Base-by-base conservation (phyloP, 2,113 vertebrate genomes). In the Pantherophis guttatus region DNA sequence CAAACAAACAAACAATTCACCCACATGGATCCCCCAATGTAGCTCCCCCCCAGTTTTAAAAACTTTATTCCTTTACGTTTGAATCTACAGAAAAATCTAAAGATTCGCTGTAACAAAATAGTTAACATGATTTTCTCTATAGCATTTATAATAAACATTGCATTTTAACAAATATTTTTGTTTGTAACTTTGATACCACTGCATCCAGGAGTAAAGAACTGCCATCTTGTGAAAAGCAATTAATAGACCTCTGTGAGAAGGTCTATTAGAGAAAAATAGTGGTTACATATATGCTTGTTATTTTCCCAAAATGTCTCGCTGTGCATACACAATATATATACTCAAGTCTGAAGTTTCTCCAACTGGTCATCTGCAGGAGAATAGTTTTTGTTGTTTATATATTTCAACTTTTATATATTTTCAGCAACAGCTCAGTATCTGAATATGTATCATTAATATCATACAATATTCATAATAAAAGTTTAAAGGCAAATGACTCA, bases 241-340 rank as follows among this genome's bases (percentile, higher is more conserved):
- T 90, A 94, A 94, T 88, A 94, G 92, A 95, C 95, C 86, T 95
- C 95, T 89, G 92, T 97, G 97, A n/a, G n/a, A n/a, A n/a, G n/a
- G n/a, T n/a, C n/a, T n/a, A n/a, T n/a, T 0, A 97, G 93, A 97
- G 97, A 95, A 96, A 95, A 96, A 95, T 86, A 75, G 54, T 97
- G 95, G 94, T 70, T 93, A 94, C 94, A 8, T 87, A 95, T 96
- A 98, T 97, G 97, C 97, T 97, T 98, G 97, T 97, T 97, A 97
- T 97, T 98, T 97, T 97, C 97, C 97, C 96, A 91, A 95, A 93
- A 96, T 93, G 95, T 19, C 91, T 59, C 10, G 86, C 91, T 88
- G n/a, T 24, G 86, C 90, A 95, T 95, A 89, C 48, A 90, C 70
- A 62, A 24, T 24, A 86, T 91, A 94, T 95, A 90, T 54, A 90